phyloP scores from a whole-genome alignment of 53 echinoderm and acorn worm species.

The Paracentrotus lividus region DNA sequence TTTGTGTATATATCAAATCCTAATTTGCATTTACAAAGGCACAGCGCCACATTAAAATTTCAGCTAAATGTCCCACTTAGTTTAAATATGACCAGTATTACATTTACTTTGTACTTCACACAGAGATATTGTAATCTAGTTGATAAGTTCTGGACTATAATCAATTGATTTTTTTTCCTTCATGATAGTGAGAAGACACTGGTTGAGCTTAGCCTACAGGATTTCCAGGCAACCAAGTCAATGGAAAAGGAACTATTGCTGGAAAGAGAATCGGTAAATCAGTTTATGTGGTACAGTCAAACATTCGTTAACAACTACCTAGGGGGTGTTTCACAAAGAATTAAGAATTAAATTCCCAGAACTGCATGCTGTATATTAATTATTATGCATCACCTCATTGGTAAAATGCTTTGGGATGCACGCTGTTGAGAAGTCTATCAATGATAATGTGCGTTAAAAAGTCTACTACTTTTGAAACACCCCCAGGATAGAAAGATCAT shows the following conservation, averaged over 20 bases:
- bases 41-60: no score
- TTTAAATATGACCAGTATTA: no score
- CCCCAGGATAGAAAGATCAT: no score
- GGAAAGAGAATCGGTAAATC: constrained; percentile 77
- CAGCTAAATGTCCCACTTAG: no score
- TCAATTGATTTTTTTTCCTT: background rate
- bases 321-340: background rate
- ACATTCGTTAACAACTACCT: background rate
- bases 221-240: constrained; percentile 82
- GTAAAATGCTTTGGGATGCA: background rate
- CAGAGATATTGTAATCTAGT: no score
- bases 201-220: constrained; percentile 88
- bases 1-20: no score
- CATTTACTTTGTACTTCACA: no score
- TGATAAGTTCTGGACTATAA: background rate
- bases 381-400: background rate
- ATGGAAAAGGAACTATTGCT: constrained; percentile 84
- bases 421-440: no score
- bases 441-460: no score
- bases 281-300: background rate
- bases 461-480: no score
- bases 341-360: no score
- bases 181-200: constrained; percentile 81
- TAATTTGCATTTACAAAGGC: no score
- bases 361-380: background rate